These are phyloP conservation scores for Melanogrammus aeglefinus DNA, from an alignment of 2,797 vertebrate species.

Conservation along the genomic window DNA sequence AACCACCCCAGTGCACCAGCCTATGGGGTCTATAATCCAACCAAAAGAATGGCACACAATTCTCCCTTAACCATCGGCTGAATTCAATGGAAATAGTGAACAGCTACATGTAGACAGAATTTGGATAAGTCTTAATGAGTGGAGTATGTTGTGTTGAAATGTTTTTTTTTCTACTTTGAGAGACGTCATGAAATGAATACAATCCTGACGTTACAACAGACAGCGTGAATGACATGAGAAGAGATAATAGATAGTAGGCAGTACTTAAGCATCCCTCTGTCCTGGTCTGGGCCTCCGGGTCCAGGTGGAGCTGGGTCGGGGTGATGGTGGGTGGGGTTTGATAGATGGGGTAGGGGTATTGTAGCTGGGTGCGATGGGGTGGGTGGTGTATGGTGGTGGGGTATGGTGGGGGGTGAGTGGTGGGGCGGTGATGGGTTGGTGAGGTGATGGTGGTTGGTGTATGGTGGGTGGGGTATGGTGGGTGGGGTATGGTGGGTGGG, in stretches of 20 bases:
- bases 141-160: neutral
- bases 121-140: neutral
- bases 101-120: neutral
- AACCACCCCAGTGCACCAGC: slow-evolving; percentile 1
- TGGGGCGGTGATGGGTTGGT: no score
- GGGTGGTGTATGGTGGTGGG: no score
- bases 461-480: no score
- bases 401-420: no score
- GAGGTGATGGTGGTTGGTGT: no score
- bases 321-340: no score
- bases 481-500: no score
- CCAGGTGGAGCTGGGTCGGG: no score
- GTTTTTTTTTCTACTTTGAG: neutral
- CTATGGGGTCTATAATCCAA: slow-evolving; percentile 23
- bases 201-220: neutral
- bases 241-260: no score
- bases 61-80: neutral
- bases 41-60: neutral
- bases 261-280: neutral
- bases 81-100: neutral
- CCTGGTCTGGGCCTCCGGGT: no score
- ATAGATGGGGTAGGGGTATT: no score
- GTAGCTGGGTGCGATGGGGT: no score
- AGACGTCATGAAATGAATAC: neutral
- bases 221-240: neutral